These are phyloP conservation scores for Setophaga kirtlandii DNA, from an alignment of 2,113 vertebrate species.

Conservation along the genomic window DNA sequence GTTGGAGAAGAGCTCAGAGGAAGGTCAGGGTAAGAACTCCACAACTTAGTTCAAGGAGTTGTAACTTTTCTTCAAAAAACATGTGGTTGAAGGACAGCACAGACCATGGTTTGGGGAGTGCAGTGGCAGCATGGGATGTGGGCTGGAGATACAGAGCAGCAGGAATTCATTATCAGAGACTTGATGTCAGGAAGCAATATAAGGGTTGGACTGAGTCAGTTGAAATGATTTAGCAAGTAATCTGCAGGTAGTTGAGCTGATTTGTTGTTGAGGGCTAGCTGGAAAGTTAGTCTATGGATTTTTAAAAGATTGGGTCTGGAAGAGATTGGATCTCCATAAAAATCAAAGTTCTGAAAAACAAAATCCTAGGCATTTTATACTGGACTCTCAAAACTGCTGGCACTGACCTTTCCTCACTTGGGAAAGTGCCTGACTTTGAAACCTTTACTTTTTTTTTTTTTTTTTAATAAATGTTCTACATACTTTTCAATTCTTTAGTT, in stretches of 20 bases:
- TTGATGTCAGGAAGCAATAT: background rate
- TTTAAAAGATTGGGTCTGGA: background rate
- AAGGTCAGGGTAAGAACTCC: background rate
- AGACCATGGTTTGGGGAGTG: background rate
- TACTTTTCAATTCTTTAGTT: background rate
- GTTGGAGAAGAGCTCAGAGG: background rate
- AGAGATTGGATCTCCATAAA: background rate
- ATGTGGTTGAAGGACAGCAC: background rate
- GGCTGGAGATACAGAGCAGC: background rate
- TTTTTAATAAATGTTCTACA: background rate
- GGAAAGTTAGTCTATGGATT: background rate
- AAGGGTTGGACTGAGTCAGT: background rate
- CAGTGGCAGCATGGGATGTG: fast-evolving
- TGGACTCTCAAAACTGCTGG: background rate
- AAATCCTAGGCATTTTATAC: background rate
- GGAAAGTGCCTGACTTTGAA: background rate
- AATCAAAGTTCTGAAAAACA: background rate
- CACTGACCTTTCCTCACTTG: background rate
- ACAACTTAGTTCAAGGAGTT: background rate
- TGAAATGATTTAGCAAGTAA: background rate
- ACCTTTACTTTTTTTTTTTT: background rate
- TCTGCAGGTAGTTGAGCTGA: background rate
- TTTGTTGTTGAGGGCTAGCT: background rate
- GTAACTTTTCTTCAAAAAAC: background rate
- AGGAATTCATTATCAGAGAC: background rate